These are phyloP conservation scores for Chironex yamaguchii DNA, from an alignment of 30 jellyfish, hydroid and myxozoan genomes.

Conservation along the genomic window DNA sequence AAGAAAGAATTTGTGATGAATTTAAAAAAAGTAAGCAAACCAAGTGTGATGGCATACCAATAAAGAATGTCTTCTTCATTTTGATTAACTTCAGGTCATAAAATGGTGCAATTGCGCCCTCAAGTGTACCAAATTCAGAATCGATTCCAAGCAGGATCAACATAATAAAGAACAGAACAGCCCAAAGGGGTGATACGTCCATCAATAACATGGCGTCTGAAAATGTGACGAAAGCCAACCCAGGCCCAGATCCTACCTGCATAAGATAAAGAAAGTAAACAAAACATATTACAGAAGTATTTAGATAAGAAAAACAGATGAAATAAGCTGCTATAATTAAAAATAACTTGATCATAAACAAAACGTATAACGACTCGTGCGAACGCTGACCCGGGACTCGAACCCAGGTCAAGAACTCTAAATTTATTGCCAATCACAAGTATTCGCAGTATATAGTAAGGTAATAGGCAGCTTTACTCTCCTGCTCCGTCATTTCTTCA, in stretches of 20 bases:
- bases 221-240: slow-evolving; percentile 86
- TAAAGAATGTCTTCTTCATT: slow-evolving; percentile 71
- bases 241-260: slow-evolving; percentile 90
- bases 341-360: neutral
- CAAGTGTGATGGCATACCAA: slow-evolving; percentile 57
- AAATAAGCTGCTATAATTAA: neutral
- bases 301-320: neutral
- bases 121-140: slow-evolving; percentile 91
- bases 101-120: slow-evolving; percentile 91
- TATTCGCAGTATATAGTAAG: too few species aligned
- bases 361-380: too few species aligned
- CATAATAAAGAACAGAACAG: slow-evolving; percentile 89
- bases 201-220: slow-evolving; percentile 87
- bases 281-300: neutral
- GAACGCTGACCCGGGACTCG: too few species aligned
- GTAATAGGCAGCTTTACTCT: too few species aligned
- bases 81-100: slow-evolving; percentile 79
- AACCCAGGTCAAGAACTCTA: too few species aligned
- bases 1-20: too few species aligned
- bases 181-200: slow-evolving; percentile 98
- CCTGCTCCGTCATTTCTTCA: too few species aligned
- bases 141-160: slow-evolving; percentile 85
- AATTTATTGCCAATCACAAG: too few species aligned
- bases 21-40: too few species aligned
- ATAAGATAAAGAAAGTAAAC: neutral